Conservation (phyloP, 2,888 invertebrate species). For the Perizoma flavofasciatum region DNA sequence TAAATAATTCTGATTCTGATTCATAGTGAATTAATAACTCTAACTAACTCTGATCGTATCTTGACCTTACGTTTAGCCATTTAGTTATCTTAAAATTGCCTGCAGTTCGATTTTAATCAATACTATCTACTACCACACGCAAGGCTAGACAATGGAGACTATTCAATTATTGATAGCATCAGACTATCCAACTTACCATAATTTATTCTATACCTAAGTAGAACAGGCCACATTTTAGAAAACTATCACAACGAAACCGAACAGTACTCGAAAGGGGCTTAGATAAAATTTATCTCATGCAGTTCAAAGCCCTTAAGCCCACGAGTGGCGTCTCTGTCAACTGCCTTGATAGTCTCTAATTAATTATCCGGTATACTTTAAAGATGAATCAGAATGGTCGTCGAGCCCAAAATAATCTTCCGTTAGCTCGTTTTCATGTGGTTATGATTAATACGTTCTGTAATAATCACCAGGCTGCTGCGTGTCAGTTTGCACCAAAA, state of each 20-base stretch:
- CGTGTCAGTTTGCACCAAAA: too few species aligned
- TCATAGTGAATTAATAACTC: too few species aligned
- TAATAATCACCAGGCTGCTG: background rate
- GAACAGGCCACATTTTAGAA: background rate
- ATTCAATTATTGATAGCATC: background rate
- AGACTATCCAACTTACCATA: background rate
- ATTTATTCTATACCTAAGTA: background rate
- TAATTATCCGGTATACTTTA: conserved; percentile 21
- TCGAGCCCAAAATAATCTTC: conserved; percentile 7
- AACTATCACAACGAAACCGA: conserved; percentile 1
- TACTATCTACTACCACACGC: background rate
- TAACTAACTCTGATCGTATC: too few species aligned
- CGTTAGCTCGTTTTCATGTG: conserved; percentile 3
- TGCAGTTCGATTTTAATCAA: too few species aligned
- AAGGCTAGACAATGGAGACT: conserved; percentile 8
- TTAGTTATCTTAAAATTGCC: too few species aligned
- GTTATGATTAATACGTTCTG: background rate
- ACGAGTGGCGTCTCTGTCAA: conserved; percentile 11
- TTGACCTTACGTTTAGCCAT: too few species aligned
- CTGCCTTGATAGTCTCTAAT: conserved; percentile 24
- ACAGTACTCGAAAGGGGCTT: conserved; percentile 13
- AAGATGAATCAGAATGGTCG: conserved; percentile 22
- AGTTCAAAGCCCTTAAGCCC: conserved; percentile 35
- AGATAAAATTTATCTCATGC: conserved; percentile 13
- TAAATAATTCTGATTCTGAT: too few species aligned